A percentile compares a stretch with the other conserved stretches of the same genome.
Conservation (phyloP, 2,113 vertebrate genomes). For the Baryphthengus martii region DNA sequence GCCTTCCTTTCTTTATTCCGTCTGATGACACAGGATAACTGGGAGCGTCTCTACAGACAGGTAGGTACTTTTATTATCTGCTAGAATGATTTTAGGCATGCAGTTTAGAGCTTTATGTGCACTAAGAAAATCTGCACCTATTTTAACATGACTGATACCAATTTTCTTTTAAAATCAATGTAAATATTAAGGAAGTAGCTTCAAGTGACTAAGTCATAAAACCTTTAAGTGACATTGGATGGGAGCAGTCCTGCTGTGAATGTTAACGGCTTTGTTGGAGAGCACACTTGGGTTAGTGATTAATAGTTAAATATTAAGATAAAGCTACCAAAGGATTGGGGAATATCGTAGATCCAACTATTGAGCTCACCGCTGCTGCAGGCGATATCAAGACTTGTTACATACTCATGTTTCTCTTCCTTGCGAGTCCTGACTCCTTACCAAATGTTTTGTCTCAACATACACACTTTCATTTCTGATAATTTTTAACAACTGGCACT, state of each 20-base stretch:
- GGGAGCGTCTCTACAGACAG: slow-evolving; percentile 95
- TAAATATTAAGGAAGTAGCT: neutral
- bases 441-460: neutral
- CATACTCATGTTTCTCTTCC: neutral
- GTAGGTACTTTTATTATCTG: slow-evolving; percentile 58
- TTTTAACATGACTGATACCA: neutral
- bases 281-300: rapidly evolving
- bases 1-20: slow-evolving; percentile 92
- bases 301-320: neutral
- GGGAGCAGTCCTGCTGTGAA: neutral
- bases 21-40: slow-evolving; percentile 93
- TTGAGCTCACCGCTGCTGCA: neutral
- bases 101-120: neutral
- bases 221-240: neutral
- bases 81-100: neutral
- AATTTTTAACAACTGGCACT: neutral
- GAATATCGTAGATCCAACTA: neutral
- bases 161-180: neutral
- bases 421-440: neutral
- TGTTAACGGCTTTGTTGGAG: neutral
- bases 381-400: neutral
- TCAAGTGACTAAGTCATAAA: neutral
- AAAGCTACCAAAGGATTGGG: neutral
- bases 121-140: neutral
- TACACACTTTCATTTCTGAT: neutral